Evolutionary conservation across 2,113 vertebrate species (phyloP).

Genomic region (Chunga burmeisteri): DNA sequence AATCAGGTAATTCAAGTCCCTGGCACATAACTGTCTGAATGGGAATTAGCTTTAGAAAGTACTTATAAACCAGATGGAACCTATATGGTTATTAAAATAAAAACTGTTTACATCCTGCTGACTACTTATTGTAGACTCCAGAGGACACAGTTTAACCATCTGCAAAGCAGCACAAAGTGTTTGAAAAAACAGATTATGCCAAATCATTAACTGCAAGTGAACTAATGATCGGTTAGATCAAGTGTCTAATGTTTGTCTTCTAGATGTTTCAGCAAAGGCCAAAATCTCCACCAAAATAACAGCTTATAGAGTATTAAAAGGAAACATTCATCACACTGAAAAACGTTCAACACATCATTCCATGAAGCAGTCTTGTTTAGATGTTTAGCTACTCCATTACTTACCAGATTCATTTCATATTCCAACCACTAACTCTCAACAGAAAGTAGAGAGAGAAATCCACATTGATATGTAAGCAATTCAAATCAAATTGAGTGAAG

Average conservation of each 20-base stretch:
- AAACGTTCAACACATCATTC: neutral
- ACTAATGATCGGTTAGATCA: neutral
- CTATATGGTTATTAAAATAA: neutral
- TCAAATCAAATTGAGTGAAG: neutral
- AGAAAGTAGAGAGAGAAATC: neutral
- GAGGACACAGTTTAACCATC: neutral
- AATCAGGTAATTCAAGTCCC: neutral
- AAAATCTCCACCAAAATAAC: neutral
- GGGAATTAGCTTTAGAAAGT: neutral
- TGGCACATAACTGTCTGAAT: neutral
- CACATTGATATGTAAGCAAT: neutral
- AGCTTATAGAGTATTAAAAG: neutral
- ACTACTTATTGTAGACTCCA: neutral
- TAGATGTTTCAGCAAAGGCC: neutral
- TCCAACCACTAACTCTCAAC: neutral
- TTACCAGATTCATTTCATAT: neutral
- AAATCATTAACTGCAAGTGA: neutral
- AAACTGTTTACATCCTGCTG: neutral
- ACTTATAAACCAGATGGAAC: neutral
- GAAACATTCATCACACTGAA: neutral
- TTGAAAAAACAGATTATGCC: neutral
- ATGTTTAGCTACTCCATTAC: neutral
- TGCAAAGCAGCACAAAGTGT: neutral
- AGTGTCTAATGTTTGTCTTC: neutral
- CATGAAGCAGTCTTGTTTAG: neutral